phyloP scores from a whole-genome alignment of 2,113 vertebrate species.

The Pelvicachromis taeniatus region DNA sequence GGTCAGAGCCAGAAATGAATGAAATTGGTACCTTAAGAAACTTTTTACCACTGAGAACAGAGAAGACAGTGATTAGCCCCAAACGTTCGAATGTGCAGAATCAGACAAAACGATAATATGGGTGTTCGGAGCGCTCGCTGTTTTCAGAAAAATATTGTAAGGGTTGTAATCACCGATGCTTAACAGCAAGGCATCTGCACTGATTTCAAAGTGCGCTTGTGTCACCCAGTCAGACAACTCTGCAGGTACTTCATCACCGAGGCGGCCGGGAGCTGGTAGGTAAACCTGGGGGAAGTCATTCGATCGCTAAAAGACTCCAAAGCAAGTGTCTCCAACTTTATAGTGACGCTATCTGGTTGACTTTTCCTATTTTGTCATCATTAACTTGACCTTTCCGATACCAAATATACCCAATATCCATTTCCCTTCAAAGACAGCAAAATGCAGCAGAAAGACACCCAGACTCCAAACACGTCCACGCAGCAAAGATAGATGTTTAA shows the following conservation, averaged over 20 bases:
- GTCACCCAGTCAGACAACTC: not conserved
- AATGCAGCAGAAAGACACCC: not conserved
- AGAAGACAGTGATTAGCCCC: not conserved
- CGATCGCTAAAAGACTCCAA: not conserved
- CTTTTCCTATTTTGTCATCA: not conserved
- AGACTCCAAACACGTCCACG: not conserved
- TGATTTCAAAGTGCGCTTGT: not conserved
- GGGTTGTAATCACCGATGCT: not conserved
- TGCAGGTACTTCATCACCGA: not conserved
- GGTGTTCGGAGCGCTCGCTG: not conserved
- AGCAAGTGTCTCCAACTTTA: not conserved
- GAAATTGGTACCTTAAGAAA: not conserved
- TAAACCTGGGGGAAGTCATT: not conserved
- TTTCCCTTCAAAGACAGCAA: not conserved
- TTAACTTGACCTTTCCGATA: not conserved
- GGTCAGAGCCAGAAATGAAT: not conserved
- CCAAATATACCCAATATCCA: not conserved
- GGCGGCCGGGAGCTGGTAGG: not conserved
- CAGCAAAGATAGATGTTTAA: not conserved
- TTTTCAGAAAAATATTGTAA: not conserved
- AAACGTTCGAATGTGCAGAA: not conserved
- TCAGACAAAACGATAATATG: not conserved
- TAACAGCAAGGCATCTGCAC: not conserved
- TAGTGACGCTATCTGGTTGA: accelerated
- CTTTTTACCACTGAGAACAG: not conserved